Evolutionary conservation across 2,888 invertebrate genomes (phyloP).

Genomic region (Sericinus montela): DNA sequence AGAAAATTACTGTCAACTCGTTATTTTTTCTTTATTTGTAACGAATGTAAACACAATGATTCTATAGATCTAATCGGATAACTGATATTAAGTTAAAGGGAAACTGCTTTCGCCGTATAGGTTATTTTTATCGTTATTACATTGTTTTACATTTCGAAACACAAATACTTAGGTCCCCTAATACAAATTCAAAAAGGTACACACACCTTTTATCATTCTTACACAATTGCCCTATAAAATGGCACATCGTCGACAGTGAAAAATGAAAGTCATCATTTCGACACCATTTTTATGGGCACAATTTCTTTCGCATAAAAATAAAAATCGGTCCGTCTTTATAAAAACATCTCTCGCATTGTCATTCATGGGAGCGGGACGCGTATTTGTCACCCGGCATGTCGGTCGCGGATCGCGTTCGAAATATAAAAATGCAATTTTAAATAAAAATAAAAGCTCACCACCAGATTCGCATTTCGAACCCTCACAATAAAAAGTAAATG

Average conservation of each 20-base stretch:
- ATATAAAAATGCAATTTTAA: constrained; percentile 80
- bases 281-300: constrained; percentile 73
- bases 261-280: constrained; percentile 75
- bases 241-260: constrained; percentile 69
- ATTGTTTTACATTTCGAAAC: background rate
- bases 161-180: constrained; percentile 7
- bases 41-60: too few species aligned
- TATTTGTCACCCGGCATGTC: constrained; percentile 76
- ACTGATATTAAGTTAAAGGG: too few species aligned
- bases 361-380: constrained; percentile 74
- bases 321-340: constrained; percentile 71
- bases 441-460: constrained; percentile 69
- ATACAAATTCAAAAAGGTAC: constrained; percentile 31
- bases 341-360: constrained; percentile 79
- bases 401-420: constrained; percentile 70
- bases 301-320: constrained; percentile 77
- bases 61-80: too few species aligned
- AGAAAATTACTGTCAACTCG: too few species aligned
- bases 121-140: too few species aligned
- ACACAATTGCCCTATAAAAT: constrained; percentile 70
- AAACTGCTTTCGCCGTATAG: too few species aligned
- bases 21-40: too few species aligned
- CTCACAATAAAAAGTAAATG: constrained; percentile 72
- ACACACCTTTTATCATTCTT: constrained; percentile 46
- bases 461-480: constrained; percentile 50